Base-by-base conservation (phyloP, 1,140 invertebrate genomes). In the Drosophila prosaltans region DNA sequence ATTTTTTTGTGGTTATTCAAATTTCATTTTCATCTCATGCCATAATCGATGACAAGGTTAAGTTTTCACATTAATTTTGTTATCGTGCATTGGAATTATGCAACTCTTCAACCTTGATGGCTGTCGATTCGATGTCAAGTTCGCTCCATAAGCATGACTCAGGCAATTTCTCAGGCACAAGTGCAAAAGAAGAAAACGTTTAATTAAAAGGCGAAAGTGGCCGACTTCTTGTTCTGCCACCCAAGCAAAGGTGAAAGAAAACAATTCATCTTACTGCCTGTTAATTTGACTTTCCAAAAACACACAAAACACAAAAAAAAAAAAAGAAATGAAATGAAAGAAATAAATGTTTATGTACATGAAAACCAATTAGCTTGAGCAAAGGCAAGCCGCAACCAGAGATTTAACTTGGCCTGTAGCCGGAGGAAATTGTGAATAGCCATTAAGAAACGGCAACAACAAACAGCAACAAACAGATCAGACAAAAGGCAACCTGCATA, bases 251-350 rank as follows among this genome's bases (percentile, higher is more conserved):
- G 9, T 32, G 32, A 39, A 1, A 26, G 28, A 41, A 36, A 16
- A 63, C 32, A 39, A 78, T 77, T 78, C 41, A 57, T 66, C 74
- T 61, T 41, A 40, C 36, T 28, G 28, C 62, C 28, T 24, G 36
- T 74, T 86, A 86, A 86, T 83, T 80, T 73, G 73, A 88, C 83
- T 88, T 88, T 88, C 83, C 64, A 88, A 88, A 79, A 76, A 64
- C 2, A 30, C 2, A 30, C 28, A 30, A 36, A 36, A 36, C 6
- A 6, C 3, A 36, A 36, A 36, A 65, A 72, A 71, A 64, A 5
- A 21, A 51, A 51, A 51, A 8, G 21, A 51, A 51, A 51, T 51
- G 24, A 51, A 51, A 51, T 51, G 45, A 88, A 79, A 76, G 72
- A 71, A 61, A 57, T 39, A 59, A 59, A 36, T 59, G 57, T 59